Percentiles rank a stretch among this genome's conserved stretches.
Evolutionary conservation across 1,140 invertebrate genomes (phyloP).

Genomic region (Mya arenaria): DNA sequence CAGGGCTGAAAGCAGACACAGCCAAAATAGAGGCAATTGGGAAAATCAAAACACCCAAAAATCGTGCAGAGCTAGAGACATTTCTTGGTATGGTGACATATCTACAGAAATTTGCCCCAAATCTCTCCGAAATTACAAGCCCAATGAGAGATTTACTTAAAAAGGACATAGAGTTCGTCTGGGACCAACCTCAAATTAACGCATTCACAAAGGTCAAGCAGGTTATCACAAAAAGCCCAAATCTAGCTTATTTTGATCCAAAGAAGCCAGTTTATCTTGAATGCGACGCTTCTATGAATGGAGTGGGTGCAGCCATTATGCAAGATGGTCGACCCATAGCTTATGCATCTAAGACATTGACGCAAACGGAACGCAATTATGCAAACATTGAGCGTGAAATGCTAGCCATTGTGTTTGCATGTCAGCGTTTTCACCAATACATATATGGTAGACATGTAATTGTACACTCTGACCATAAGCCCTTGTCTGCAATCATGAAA

Average conservation of each 20-base stretch:
- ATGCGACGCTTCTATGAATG: neutral
- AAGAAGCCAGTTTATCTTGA: neutral
- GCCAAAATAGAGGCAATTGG: constrained; percentile 76
- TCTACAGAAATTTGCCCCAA: constrained; percentile 40
- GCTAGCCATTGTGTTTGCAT: constrained; percentile 53
- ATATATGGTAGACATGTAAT: constrained; percentile 27
- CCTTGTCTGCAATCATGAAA: neutral
- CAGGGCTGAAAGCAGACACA: constrained; percentile 77
- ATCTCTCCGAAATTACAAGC: constrained; percentile 41
- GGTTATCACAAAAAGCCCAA: constrained; percentile 27
- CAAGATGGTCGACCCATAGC: constrained; percentile 73
- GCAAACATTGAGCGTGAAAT: constrained; percentile 62
- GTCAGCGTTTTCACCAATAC: constrained; percentile 20
- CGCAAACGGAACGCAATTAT: constrained; percentile 65
- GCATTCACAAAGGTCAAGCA: neutral
- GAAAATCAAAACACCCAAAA: constrained; percentile 36
- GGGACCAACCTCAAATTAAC: constrained; percentile 19
- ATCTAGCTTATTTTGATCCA: constrained; percentile 50
- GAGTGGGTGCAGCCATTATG: constrained; percentile 22
- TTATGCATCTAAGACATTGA: constrained; percentile 77
- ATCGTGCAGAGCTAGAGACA: constrained; percentile 49
- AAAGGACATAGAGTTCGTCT: constrained; percentile 28
- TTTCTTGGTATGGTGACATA: constrained; percentile 75
- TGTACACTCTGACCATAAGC: constrained; percentile 24
- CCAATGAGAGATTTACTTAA: constrained; percentile 43